These are phyloP conservation scores for Morpho helenor DNA, from an alignment of 2,888 invertebrate species.

Conservation along the genomic window DNA sequence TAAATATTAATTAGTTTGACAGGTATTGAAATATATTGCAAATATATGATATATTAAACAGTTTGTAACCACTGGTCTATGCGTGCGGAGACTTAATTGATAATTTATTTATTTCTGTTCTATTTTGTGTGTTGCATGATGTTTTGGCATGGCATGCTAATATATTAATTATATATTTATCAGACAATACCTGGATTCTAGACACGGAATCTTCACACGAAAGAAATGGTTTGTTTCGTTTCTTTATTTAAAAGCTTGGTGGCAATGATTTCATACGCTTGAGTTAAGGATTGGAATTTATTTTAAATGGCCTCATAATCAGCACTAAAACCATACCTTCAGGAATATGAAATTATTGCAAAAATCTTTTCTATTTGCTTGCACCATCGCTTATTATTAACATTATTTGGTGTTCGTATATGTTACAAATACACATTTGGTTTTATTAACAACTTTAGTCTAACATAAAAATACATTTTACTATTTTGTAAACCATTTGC, in stretches of 20 bases:
- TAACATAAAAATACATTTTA: no score
- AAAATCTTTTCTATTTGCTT: constrained; percentile 11
- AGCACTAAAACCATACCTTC: not conserved
- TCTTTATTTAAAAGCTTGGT: constrained; percentile 29
- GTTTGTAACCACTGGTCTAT: not conserved
- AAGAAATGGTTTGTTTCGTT: constrained; percentile 72
- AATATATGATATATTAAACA: constrained; percentile 4
- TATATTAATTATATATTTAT: constrained; percentile 70
- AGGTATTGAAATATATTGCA: constrained; percentile 5
- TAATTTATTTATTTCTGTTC: constrained; percentile 22
- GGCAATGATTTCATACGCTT: constrained; percentile 21
- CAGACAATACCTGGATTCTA: constrained; percentile 78
- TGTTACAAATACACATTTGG: not conserved
- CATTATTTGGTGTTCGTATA: constrained; percentile 9
- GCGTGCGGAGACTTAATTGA: not conserved
- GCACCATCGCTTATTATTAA: constrained; percentile 11
- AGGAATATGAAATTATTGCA: constrained; percentile 15
- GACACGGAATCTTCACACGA: constrained; percentile 65
- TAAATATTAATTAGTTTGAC: constrained; percentile 6
- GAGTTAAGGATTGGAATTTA: no score
- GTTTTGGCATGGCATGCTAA: constrained; percentile 75
- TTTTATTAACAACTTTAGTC: no score
- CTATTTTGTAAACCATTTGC: no score
- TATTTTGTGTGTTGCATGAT: constrained; percentile 64
- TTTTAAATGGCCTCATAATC: no score